Evolutionary conservation across 2,888 invertebrate genomes (phyloP).

Genomic region (Dinocampus coccinellae): DNA sequence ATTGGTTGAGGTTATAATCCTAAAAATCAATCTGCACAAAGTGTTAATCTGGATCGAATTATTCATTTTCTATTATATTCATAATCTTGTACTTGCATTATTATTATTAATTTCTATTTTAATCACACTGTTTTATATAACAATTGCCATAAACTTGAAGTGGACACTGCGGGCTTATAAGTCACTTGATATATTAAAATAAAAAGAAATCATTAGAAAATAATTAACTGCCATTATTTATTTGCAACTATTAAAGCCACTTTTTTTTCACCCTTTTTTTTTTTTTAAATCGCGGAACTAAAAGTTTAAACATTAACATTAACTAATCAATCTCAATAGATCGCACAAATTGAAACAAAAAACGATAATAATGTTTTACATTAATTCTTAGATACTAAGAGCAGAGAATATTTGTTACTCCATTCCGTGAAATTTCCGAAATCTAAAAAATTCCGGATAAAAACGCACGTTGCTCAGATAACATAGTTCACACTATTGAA

Average conservation of each 20-base stretch:
- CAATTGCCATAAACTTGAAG: background rate
- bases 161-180: background rate
- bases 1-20: background rate
- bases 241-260: conserved; percentile 26
- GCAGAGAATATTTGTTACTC: background rate
- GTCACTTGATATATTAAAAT: background rate
- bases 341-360: conserved; percentile 41
- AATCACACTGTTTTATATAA: conserved; percentile 14
- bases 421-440: background rate
- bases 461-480: background rate
- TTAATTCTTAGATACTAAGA: background rate
- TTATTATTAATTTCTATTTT: conserved; percentile 18
- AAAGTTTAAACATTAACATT: conserved; percentile 35
- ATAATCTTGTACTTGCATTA: background rate
- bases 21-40: background rate
- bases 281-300: conserved; percentile 5
- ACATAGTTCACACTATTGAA: background rate
- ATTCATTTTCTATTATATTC: background rate
- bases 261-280: background rate
- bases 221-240: conserved; percentile 14
- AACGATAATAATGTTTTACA: conserved; percentile 16
- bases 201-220: background rate
- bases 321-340: conserved; percentile 49
- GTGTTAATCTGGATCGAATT: background rate
- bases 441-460: background rate